Evolutionary conservation across 1,140 invertebrate species (phyloP), one percentile per base, ranked within the genome.

Genomic region (Calephelis nemesis): DNA sequence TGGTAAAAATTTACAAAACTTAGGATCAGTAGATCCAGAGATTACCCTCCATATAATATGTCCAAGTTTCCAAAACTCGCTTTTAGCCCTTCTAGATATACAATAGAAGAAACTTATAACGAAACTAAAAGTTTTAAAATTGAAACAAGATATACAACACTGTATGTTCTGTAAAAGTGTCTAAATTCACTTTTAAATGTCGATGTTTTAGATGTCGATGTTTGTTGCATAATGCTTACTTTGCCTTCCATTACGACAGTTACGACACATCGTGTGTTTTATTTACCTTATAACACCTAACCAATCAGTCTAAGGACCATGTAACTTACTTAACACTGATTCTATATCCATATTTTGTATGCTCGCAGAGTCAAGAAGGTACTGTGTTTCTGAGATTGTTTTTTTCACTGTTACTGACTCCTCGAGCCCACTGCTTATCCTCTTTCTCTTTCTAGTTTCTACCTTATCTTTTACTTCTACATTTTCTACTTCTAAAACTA

Each of bases 281-380:
- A 30, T 30, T 30, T 30, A 30, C 30, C 30, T 30, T 30, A 30
- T 64, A 62, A 54, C 52, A 60, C 47, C 52, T 65, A 62, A 48
- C 49, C n/a, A 58, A 60, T 49, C 8, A 71, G 66, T 54, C 63
- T 80, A 87, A 52, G 85, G 86, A 42, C 88, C 88, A 71, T 91
- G 88, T 65, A 91, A 73, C 70, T 88, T 91, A 74, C 80, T 88
- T 45, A 91, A 70, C 13, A 91, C 87, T 12, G 87, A 82, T 73
- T 91, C 88, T n/a, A 91, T 91, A 76, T 91, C 88, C 47, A 91
- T 84, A 77, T 91, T 88, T 70, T 88, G 87, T 70, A 91, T 88
- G 67, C 81, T 87, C 4, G 85, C 76, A n/a, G 85, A 82, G 69
- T 83, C 81, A 11, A 90, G 70, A 49, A 89, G 66, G 67, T 85